Conservation (phyloP, 2,888 invertebrate species). For the Busseola fusca region DNA sequence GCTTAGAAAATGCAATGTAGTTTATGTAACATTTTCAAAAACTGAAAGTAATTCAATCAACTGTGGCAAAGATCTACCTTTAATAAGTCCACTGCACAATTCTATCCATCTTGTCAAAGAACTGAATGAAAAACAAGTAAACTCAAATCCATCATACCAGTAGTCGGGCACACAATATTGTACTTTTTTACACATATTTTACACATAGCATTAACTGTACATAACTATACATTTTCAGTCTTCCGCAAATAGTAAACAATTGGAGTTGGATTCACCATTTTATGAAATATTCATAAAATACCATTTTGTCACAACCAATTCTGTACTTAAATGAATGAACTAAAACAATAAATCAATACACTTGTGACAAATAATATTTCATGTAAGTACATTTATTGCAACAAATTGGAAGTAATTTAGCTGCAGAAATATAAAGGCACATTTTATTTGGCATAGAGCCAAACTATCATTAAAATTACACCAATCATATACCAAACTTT, state of each 20-base stretch:
- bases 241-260: conserved; percentile 73
- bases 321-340: conserved; percentile 36
- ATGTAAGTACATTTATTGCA: conserved; percentile 63
- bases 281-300: conserved; percentile 66
- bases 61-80: conserved; percentile 15
- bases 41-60: conserved; percentile 10
- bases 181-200: conserved; percentile 81
- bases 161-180: conserved; percentile 77
- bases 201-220: conserved; percentile 79
- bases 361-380: conserved; percentile 75
- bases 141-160: conserved; percentile 65
- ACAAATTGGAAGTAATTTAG: conserved; percentile 59
- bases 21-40: not conserved
- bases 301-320: conserved; percentile 73
- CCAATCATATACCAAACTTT: conserved; percentile 32
- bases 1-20: conserved; percentile 55
- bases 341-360: conserved; percentile 33
- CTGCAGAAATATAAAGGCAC: conserved; percentile 78
- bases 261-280: conserved; percentile 58
- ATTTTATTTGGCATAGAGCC: conserved; percentile 75
- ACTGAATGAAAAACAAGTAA: conserved; percentile 56
- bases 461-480: conserved; percentile 53
- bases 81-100: conserved; percentile 46
- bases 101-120: conserved; percentile 61
- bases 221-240: conserved; percentile 82